Evolutionary conservation across 2,797 vertebrate genomes (phyloP), one percentile per base, ranked within the genome.

Genomic region (Hylomyscus alleni): DNA sequence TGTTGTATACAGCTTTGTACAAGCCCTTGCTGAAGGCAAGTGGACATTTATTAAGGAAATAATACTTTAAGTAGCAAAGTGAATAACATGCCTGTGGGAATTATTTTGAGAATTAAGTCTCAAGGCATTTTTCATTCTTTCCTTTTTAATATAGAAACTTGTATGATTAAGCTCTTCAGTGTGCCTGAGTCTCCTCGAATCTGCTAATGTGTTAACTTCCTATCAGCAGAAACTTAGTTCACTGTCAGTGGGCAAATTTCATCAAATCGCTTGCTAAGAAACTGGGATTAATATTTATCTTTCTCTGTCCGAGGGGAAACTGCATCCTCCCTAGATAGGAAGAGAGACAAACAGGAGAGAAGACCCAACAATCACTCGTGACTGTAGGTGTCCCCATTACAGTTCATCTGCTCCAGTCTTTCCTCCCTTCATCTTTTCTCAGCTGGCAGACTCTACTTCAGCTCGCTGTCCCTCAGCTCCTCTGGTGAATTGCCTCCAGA

Each of bases 231-330:
- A 89, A 78, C 54, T 92, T 84, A 96, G 62, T 77, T 93, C n/a
- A 75, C 52, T 76, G 69, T 93, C 82, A 76, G 37, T 6, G 81
- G 82, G 75, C 56, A 84, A 97, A 95, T 94, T 81, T 87, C 15
- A 95, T 83, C 62, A 65, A 72, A 86, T 84, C 40, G 80, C 24
- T 86, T 89, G n/a, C 80, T 94, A 84, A 93, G 90, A 80, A 92
- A 94, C 3, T 89, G 56, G 80, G 78, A 37, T 96, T 97, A 89
- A 56, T 96, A 95, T 90, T 93, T 93, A 85, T 85, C 24, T 92
- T 93, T 86, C 56, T 12, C 31, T 77, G 76, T 76, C 58, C 94
- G 44, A 73, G 62, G 40, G 90, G 72, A 92, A 91, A 58, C 26
- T 50, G 56, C 4, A 93, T 37, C n/a, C 31, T 94, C 29, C n/a